A percentile compares a stretch with the other conserved stretches of the same genome.
phyloP scores from a whole-genome alignment of 37 sponge, comb jelly and placozoan species.

The Amphimedon queenslandica region DNA sequence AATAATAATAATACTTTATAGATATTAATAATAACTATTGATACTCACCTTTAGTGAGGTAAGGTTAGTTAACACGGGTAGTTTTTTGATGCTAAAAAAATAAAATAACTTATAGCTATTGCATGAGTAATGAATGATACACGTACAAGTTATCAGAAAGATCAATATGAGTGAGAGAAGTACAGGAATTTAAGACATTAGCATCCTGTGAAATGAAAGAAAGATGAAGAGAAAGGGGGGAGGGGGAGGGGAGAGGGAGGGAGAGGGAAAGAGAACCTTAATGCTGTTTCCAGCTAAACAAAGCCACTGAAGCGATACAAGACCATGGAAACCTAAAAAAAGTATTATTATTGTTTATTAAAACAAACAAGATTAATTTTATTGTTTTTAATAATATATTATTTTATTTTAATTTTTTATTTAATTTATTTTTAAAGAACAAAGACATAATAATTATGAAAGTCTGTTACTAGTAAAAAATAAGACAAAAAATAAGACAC shows the following conservation, averaged over 20 bases:
- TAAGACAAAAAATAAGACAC: no score
- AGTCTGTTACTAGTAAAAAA: no score
- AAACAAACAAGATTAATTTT: no score
- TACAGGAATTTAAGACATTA: constrained; percentile 2
- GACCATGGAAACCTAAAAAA: constrained; percentile 28
- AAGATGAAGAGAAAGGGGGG: neutral
- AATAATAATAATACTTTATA: neutral
- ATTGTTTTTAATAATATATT: no score
- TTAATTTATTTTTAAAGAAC: no score
- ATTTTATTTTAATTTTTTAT: no score
- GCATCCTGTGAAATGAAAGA: constrained; percentile 4
- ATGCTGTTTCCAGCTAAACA: constrained; percentile 64
- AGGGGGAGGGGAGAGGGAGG: no score
- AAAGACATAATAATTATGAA: no score
- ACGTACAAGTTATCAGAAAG: constrained; percentile 63
- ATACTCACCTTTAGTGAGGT: neutral
- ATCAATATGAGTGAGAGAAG: constrained; percentile 34
- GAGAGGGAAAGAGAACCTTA: constrained; percentile 52
- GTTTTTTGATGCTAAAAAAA: neutral
- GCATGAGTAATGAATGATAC: neutral
- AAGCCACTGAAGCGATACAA: constrained; percentile 54
- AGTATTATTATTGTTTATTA: no score
- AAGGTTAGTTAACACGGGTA: neutral
- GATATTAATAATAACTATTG: neutral
- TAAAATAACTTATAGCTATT: no score